These are phyloP conservation scores for Zingel zingel DNA, from an alignment of 2,113 vertebrate genomes.

Conservation along the genomic window DNA sequence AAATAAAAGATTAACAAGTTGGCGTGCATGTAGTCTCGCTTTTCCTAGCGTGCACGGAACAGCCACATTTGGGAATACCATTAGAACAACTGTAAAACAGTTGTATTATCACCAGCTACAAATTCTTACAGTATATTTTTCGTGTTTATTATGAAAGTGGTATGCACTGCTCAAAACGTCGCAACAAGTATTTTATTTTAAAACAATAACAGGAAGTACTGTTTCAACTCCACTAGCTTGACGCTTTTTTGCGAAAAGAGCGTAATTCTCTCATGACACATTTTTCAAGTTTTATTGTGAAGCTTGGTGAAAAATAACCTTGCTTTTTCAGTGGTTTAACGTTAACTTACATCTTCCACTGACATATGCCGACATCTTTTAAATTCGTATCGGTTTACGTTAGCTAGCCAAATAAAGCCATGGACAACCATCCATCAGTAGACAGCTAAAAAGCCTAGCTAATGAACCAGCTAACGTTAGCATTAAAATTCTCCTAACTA, in stretches of 20 bases:
- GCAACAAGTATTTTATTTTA: constrained; percentile 19
- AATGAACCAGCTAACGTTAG: neutral
- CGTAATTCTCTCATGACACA: neutral
- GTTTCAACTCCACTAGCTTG: rapidly evolving
- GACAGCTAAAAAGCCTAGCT: constrained; percentile 22
- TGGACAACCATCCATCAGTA: neutral
- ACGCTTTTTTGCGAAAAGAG: neutral
- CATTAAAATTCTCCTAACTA: neutral
- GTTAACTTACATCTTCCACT: too few relatives aligned
- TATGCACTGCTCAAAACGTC: rapidly evolving
- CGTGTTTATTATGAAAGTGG: rapidly evolving
- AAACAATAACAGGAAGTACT: constrained; percentile 12
- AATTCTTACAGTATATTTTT: rapidly evolving
- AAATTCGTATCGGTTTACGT: neutral
- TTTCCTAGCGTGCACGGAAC: too few relatives aligned
- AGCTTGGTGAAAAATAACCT: neutral
- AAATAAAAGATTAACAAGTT: constrained; percentile 24
- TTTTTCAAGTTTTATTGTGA: neutral
- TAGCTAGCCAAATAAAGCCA: neutral
- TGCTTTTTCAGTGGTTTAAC: neutral
- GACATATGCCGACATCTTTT: neutral
- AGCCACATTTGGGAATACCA: neutral
- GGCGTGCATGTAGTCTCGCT: too few relatives aligned
- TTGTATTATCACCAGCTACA: neutral
- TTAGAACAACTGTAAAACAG: neutral